phyloP scores from a whole-genome alignment of 2,888 invertebrate species.

The Melolontha melolontha region DNA sequence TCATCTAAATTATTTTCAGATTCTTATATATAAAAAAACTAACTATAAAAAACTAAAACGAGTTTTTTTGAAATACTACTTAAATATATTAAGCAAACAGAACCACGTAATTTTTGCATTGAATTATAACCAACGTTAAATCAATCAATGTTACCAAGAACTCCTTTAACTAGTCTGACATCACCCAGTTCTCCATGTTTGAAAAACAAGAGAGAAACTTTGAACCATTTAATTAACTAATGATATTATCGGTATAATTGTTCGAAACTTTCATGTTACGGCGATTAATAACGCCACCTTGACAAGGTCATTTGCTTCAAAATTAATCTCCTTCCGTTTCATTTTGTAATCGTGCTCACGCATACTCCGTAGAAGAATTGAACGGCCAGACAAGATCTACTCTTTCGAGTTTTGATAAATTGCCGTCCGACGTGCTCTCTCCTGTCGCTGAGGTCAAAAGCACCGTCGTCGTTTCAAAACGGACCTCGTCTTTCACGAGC shows the following conservation, averaged over 20 bases:
- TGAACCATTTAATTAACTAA: conserved; percentile 30
- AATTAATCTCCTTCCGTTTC: conserved; percentile 30
- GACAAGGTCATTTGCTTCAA: conserved; percentile 32
- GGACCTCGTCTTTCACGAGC: conserved; percentile 8
- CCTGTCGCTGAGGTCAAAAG: conserved; percentile 26
- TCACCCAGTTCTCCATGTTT: neutral
- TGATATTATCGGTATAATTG: conserved; percentile 24
- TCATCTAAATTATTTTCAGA: no score
- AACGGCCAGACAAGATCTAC: conserved; percentile 18
- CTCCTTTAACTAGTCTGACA: no score
- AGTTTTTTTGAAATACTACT: no score
- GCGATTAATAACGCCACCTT: conserved; percentile 29
- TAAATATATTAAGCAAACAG: no score
- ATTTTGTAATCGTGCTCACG: conserved; percentile 19
- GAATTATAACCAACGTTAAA: no score
- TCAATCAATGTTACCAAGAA: no score
- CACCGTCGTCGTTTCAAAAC: conserved; percentile 15
- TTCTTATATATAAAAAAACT: no score
- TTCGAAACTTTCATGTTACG: conserved; percentile 25
- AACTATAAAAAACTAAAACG: no score
- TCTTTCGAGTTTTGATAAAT: conserved; percentile 21
- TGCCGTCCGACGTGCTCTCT: conserved; percentile 16
- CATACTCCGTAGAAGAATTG: conserved; percentile 4
- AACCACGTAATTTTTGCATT: no score
- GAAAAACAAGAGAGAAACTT: conserved; percentile 15